Base-by-base conservation (phyloP, 2,113 vertebrate species). In the Oophaga pumilio region DNA sequence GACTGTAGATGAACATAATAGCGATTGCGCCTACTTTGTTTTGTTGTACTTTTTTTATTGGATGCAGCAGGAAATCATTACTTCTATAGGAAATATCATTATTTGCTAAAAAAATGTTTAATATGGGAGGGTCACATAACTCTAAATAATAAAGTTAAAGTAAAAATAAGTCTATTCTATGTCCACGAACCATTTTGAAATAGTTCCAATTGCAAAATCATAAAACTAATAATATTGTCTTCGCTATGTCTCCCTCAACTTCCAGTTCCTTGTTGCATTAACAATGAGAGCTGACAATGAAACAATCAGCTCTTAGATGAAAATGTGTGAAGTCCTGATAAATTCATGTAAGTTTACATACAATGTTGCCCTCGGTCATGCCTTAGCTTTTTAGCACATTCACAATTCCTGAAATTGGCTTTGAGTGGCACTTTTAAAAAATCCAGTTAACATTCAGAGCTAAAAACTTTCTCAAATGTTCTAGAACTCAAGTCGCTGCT, bases 401-500 rank as follows among this genome's bases (percentile, higher is more conserved):
- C 85, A 79, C 76, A 76, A 64, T 80, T 74, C 62, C 20, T 60
- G 77, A 73, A 82, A 73, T 80, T 80, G 76, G 33, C 62, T 81
- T 81, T 81, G 64, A 81, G 62, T 87, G 85, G 76, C 77, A 86
- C 60, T 87, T 87, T 62, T 53, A 64, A 86, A 86, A 66, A 62
- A 77, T 77, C 59, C 69, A 82, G 78, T 69, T 76, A 76, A 82
- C 79, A 76, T 74, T 76, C 68, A 28, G 26, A 6, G 22, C 66
- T 60, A 64, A 49, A 17, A 82, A 86, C 85, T 76, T 87, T 95
- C 93, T 93, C 90, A 90, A 93, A 91, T 93, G 92, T 92, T 91
- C 91, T 91, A 93, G 94, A 94, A 94, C 93, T 95, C 93, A 94
- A 95, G 95, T 95, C 92, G 93, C 92, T 84, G 89, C 93, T 95